Percentiles rank a stretch among this genome's conserved stretches.
Evolutionary conservation across 2,113 vertebrate species (phyloP).

Genomic region (Stomatorhinus ivindoensis): DNA sequence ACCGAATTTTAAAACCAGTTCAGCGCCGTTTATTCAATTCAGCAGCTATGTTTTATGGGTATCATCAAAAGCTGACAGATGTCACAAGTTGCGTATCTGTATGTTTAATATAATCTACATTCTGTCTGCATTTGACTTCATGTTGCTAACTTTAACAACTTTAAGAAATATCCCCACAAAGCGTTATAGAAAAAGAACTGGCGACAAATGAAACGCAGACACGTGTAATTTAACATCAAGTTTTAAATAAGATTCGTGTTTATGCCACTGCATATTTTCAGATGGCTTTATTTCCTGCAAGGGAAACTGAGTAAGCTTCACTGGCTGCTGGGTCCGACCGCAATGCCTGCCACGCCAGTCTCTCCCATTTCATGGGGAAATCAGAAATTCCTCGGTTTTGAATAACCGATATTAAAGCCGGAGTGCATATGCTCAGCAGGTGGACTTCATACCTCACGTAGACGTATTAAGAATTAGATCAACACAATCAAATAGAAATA

Average conservation of each 20-base stretch:
- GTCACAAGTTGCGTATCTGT: not conserved
- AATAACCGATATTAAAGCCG: not conserved
- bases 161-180: not conserved
- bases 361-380: not conserved
- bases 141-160: not conserved
- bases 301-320: not conserved
- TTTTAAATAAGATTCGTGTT: not conserved
- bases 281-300: not conserved
- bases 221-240: not conserved
- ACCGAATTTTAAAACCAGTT: not conserved
- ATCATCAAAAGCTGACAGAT: not conserved
- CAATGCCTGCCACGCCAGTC: not conserved
- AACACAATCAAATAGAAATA: not conserved
- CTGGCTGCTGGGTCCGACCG: not conserved
- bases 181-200: not conserved
- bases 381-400: slow-evolving; percentile 13
- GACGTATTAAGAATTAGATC: not conserved
- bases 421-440: not conserved
- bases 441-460: not conserved
- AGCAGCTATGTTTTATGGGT: not conserved
- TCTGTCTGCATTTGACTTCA: not conserved
- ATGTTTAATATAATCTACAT: not conserved
- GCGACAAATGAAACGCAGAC: not conserved
- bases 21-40: not conserved
- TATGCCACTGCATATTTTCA: slow-evolving; percentile 7